Base-by-base conservation (phyloP, 2,113 vertebrate genomes). In the Condylura cristata region DNA sequence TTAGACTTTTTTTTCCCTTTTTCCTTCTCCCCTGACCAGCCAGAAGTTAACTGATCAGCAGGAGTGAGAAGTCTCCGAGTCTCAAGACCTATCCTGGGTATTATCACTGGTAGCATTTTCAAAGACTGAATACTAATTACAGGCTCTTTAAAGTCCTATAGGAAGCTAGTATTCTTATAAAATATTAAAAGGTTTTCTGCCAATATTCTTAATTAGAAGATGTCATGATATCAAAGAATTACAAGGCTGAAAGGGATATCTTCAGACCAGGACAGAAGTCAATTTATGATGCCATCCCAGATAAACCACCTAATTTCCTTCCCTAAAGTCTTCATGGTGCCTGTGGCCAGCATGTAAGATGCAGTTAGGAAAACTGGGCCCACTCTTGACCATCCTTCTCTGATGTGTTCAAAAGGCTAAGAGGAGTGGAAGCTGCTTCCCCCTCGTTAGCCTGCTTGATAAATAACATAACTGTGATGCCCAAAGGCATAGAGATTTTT, bases 101-200 rank as follows among this genome's bases (percentile, higher is more conserved):
- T 18, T 10, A 41, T 51, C 22, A 56, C 5, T 46, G 6, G 41
- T 6, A 70, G 22, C 79, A 79, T 86, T 89, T 82, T 91, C 82
- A 92, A 95, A 93, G 56, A 61, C 12, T 85, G 56, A 90, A 56
- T 24, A 56, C 56, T 60, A 90, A 95, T 86, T 85, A 65, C 87
- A 79, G 56, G 60, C 65, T 92, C 78, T 90, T 30, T 86, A 79
- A 87, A 88, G 66, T 34, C 26, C 10, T 65, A 8, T 12, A 53
- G n/a, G 44, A 39, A 58, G 18, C 78, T 51, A 74, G 72, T 93
- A 79, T 95, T 76, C 90, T 92, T 82, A 95, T 95, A 92, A 96
- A 95, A 95, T 95, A 97, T 95, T 94, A 92, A 97, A 92, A 92
- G 68, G 9, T 41, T 90, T 96, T 90, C 90, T 63, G 68, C 94